A percentile compares a stretch with the other conserved stretches of the same genome.
These are phyloP conservation scores for Amblyraja radiata DNA, from an alignment of 2,797 vertebrate genomes.

Conservation along the genomic window DNA sequence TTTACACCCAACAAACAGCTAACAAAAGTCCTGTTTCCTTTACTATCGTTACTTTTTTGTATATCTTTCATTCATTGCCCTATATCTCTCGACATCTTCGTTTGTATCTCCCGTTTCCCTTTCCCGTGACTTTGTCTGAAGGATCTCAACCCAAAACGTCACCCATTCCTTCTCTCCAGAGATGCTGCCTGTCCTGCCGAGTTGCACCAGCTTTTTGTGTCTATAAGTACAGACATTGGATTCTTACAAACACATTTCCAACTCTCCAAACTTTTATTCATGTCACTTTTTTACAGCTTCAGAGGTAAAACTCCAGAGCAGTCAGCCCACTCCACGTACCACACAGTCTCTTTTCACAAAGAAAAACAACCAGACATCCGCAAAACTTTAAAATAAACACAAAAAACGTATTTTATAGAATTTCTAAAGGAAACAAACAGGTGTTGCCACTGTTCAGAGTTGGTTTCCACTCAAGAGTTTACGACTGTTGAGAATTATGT, in stretches of 20 bases:
- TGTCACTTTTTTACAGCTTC: not conserved
- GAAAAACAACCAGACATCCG: not conserved
- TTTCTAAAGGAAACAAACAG: not conserved
- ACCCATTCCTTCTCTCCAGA: no score
- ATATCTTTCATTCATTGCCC: no score
- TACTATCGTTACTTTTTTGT: no score
- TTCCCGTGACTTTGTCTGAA: not conserved
- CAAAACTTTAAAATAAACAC: not conserved
- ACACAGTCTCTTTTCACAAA: not conserved
- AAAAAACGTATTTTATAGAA: not conserved
- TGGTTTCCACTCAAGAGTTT: not conserved
- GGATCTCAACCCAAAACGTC: no score
- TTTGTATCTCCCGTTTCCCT: no score
- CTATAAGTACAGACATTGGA: not conserved
- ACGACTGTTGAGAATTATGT: not conserved
- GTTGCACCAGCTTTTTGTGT: no score
- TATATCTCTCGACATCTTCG: no score
- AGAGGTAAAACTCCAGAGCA: not conserved
- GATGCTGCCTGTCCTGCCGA: no score
- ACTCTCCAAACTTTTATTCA: conserved; percentile 9
- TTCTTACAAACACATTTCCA: not conserved
- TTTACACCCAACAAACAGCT: no score
- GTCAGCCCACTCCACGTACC: not conserved
- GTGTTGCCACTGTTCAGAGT: no score
- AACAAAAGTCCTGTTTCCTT: no score